Evolutionary conservation across 2,888 invertebrate genomes (phyloP), one percentile per base, ranked within the genome.

Genomic region (Pegoplata infirma): DNA sequence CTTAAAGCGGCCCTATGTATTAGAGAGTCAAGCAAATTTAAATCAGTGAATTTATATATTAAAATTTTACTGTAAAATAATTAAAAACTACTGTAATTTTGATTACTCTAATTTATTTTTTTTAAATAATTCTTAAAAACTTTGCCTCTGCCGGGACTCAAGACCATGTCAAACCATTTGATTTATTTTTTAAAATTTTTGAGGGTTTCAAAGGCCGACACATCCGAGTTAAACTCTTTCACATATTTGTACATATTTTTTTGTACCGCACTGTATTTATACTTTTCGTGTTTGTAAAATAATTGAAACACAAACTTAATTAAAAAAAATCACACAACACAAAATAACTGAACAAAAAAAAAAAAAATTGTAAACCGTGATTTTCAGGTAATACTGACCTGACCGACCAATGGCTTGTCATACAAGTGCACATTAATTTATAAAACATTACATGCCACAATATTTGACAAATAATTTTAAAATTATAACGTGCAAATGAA

Each of bases 381-480:
- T 75, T 68, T 69, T 5, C 40, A 75, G 68, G 75, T 75, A 44
- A 68, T 17, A 28, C 49, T 63, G 47, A 40, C 63, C 61, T 56
- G 19, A 28, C 49, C 56, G 47, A 40, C 63, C 61, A 63, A 32
- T 16, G 46, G 63, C 7, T 32, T 63, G 61, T 58, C 56, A 56
- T 51, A 17, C 55, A 66, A 17, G 23, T 5, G 19, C 40, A 71
- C 58, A 76, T 75, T 76, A 81, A 80, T 79, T 81, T 80, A 55
- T 66, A 76, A 67, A 72, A 72, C 72, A 78, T 78, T 71, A 76
- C 67, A 36, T 71, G 76, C 76, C 79, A 79, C 81, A 81, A 71
- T 81, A 79, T 81, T 80, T 76, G 79, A 74, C 73, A 76, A 79
- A 79, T 73, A 73, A 72, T 67, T 71, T 58, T n/a, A 25, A 64